These are phyloP conservation scores for Belonocnema kinseyi DNA, from an alignment of 1,140 invertebrate species.

Conservation along the genomic window DNA sequence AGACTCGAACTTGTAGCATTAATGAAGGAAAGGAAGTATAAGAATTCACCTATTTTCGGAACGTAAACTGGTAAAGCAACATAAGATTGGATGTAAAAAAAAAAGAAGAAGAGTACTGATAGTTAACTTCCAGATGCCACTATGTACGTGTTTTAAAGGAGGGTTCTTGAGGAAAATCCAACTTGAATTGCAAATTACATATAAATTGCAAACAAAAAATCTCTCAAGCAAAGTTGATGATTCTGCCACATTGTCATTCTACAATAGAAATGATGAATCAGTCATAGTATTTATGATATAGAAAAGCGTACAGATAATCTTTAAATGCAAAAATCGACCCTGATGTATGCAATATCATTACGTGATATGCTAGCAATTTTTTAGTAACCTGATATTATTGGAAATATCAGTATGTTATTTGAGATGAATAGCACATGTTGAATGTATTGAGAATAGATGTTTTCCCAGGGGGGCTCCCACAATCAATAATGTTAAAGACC, in stretches of 20 bases:
- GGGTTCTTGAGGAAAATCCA: neutral
- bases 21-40: neutral
- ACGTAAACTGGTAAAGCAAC: constrained; percentile 15
- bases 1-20: neutral
- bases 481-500: too few species aligned
- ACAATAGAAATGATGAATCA: neutral
- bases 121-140: constrained; percentile 17
- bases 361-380: neutral
- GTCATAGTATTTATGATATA: too few species aligned
- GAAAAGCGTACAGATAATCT: neutral
- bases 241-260: neutral
- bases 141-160: neutral
- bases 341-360: neutral
- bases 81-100: neutral
- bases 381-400: constrained; percentile 19
- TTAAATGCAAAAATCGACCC: neutral
- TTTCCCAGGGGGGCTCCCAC: neutral
- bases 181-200: constrained; percentile 5
- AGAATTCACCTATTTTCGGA: constrained; percentile 18
- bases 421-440: constrained; percentile 6
- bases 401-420: constrained; percentile 11
- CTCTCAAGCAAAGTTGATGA: neutral
- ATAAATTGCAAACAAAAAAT: constrained; percentile 1
- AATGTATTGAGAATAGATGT: neutral
- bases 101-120: neutral